Evolutionary conservation across 2,888 invertebrate genomes (phyloP), one percentile per base, ranked within the genome.

Genomic region (Enoplolaimus lenunculus): DNA sequence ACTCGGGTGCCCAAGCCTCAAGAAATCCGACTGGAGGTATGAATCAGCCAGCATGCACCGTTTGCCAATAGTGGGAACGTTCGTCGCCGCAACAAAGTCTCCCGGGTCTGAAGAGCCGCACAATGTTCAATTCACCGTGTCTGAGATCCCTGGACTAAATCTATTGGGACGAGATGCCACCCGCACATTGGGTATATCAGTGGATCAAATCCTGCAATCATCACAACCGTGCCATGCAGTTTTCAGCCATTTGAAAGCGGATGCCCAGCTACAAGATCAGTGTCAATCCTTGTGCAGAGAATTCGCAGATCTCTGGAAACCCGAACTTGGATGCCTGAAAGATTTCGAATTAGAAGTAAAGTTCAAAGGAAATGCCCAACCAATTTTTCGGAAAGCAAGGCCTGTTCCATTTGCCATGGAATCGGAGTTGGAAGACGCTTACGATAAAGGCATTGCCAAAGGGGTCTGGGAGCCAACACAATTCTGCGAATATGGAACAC

Each of bases 221-320:
- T 13, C n/a, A 62, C 7, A 62, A 31, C 62, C 62, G 28, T 62
- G 62, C n/a, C 28, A 62, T 62, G 62, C 62, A 7, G 62, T 62
- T 62, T 69, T 69, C 68, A 68, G 26, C 21, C 60, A 69, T 26
- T 28, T 69, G 69, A 69, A 67, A 26, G 7, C 60, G 30, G 67
- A 69, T 30, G 30, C 21, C 16, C 13, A 30, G 31, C 30, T 69
- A n/a, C 68, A 3, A 13, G 3, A 69, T 21, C 26, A 21, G 21
- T 71, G 71, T 33, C 71, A 26, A 21, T 31, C 60, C 3, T 62
- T 71, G 7, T 71, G 71, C 35, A 16, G 73, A n/a, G 26, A 71
- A 68, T 71, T 73, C 30, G 73, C 71, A 3, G 34, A 71, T 65
- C 72, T 71, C 13, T 71, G 72, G 72, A 71, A 71, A 34, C 28